These are phyloP conservation scores for Synanthedon vespiformis DNA, from an alignment of 2,888 invertebrate genomes.

Conservation along the genomic window DNA sequence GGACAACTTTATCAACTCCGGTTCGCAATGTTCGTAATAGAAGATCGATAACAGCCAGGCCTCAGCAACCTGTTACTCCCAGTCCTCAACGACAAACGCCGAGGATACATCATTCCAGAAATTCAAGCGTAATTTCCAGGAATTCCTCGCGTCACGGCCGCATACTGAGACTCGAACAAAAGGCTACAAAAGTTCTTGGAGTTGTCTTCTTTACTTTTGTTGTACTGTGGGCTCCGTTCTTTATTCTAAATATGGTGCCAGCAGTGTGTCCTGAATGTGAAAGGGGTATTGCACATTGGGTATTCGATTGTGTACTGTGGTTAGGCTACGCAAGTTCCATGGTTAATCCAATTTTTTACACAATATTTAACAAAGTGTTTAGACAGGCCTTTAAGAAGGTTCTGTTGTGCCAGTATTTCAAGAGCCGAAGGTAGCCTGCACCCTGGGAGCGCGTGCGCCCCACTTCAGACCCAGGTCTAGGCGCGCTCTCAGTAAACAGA, in stretches of 20 bases:
- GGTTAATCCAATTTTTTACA: conserved; percentile 96
- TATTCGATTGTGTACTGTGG: conserved; percentile 91
- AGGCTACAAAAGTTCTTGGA: conserved; percentile 95
- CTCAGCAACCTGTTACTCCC: conserved; percentile 37
- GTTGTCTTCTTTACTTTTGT: conserved; percentile 96
- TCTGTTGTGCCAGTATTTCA: conserved; percentile 80
- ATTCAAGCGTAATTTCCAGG: conserved; percentile 84
- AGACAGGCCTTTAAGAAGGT: conserved; percentile 91
- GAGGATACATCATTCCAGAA: conserved; percentile 80
- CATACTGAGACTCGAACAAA: conserved; percentile 90
- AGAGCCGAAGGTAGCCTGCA: conserved; percentile 58
- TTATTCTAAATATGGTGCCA: conserved; percentile 88
- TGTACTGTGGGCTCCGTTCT: conserved; percentile 96
- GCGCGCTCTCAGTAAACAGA: conserved; percentile 62
- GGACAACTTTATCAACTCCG: conserved; percentile 72
- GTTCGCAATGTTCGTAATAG: conserved; percentile 42
- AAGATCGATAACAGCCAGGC: conserved; percentile 37
- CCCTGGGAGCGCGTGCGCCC: conserved; percentile 66
- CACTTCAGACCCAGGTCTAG: conserved; percentile 53
- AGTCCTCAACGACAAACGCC: conserved; percentile 64
- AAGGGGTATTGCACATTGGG: conserved; percentile 78
- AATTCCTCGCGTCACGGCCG: conserved; percentile 86
- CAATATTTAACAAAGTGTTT: conserved; percentile 95
- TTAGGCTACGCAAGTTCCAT: conserved; percentile 94
- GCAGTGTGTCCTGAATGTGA: conserved; percentile 87